Evolutionary conservation across 1,140 invertebrate genomes (phyloP).

Genomic region (Chelonus insularis): DNA sequence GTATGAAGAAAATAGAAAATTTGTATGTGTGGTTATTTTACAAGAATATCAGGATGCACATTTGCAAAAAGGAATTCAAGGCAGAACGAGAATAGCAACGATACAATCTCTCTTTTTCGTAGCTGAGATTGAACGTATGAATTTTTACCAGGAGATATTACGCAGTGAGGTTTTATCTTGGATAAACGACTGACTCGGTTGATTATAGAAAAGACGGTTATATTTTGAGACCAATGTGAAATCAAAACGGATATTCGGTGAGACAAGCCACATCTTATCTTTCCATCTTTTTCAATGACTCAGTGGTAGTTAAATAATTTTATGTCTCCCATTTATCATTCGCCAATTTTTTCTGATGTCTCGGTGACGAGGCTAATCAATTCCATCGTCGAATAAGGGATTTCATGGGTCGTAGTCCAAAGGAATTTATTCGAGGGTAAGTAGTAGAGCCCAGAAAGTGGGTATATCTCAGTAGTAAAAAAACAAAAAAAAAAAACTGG

Average conservation of each 20-base stretch:
- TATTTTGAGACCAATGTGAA: not conserved
- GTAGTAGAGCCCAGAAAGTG: not conserved
- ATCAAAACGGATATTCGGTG: no score
- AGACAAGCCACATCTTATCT: no score
- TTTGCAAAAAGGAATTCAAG: not conserved
- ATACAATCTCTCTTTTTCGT: conserved; percentile 3
- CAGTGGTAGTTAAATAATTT: no score
- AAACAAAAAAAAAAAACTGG: conserved; percentile 11
- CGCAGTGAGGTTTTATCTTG: not conserved
- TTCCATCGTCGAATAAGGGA: not conserved
- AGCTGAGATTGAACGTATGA: conserved; percentile 6
- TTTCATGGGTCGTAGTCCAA: conserved; percentile 1
- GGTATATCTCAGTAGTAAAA: not conserved
- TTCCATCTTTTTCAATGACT: no score
- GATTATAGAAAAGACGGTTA: not conserved
- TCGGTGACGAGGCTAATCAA: conserved; percentile 11
- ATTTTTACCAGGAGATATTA: conserved; percentile 1
- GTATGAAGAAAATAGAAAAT: not conserved
- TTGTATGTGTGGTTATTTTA: not conserved
- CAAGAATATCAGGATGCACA: conserved; percentile 5
- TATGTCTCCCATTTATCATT: no score
- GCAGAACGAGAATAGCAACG: not conserved
- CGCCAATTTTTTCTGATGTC: not conserved
- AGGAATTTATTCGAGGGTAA: conserved; percentile 3
- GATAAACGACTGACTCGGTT: not conserved